These are phyloP conservation scores for Cephus runcator DNA, from an alignment of 2,888 invertebrate genomes.

Conservation along the genomic window DNA sequence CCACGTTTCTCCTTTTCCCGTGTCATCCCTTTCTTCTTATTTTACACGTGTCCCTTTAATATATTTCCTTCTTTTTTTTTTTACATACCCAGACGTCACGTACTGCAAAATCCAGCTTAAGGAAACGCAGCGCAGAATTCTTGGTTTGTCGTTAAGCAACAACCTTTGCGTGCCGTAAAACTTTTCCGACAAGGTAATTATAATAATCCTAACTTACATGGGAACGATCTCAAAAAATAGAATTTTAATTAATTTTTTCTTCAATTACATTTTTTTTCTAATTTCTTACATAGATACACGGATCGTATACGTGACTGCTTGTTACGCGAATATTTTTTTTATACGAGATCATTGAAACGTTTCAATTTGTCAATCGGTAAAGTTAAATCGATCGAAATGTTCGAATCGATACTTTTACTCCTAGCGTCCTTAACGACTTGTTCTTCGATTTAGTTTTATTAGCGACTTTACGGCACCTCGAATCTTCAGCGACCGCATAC, in stretches of 20 bases:
- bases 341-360: background rate
- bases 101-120: background rate
- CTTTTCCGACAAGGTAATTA: too few relatives aligned
- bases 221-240: background rate
- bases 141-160: background rate
- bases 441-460: background rate
- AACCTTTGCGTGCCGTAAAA: background rate
- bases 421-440: background rate
- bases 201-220: background rate
- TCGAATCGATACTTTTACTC: background rate
- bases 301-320: background rate
- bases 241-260: background rate
- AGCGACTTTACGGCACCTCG: background rate
- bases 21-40: constrained; percentile 8
- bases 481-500: background rate
- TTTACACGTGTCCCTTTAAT: constrained; percentile 31
- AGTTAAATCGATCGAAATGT: background rate
- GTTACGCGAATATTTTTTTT: background rate
- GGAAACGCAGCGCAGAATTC: background rate
- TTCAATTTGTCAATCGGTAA: background rate
- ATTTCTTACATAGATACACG: background rate
- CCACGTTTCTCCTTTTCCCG: background rate
- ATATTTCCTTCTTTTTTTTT: too few relatives aligned
- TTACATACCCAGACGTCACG: too few relatives aligned
- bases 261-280: background rate